Conservation (phyloP, 1,140 invertebrate species). For the Orchesella cincta region DNA sequence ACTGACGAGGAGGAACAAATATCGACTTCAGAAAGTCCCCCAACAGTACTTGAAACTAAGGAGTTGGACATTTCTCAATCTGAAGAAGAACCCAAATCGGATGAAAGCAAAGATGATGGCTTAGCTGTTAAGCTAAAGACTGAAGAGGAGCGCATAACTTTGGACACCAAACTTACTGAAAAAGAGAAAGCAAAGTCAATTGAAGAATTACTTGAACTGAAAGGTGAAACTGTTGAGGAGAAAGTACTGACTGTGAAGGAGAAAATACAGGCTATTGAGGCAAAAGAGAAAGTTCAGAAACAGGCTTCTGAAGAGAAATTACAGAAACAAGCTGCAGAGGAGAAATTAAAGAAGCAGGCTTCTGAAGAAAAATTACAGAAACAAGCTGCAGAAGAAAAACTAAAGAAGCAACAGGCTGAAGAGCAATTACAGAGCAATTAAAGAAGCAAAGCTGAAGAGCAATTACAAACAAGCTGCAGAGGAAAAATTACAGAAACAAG, state of each 20-base stretch:
- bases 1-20: conserved; percentile 35
- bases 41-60: conserved; percentile 28
- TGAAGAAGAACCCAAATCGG: neutral
- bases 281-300: neutral
- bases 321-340: neutral
- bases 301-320: neutral
- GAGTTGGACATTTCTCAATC: conserved; percentile 11
- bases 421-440: too few species aligned
- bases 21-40: conserved; percentile 33
- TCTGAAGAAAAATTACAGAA: too few species aligned
- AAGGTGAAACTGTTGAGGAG: conserved; percentile 32
- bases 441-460: too few species aligned
- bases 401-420: too few species aligned
- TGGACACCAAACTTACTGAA: conserved; percentile 48
- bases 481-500: conserved; percentile 8
- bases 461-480: conserved; percentile 30
- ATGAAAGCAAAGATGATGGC: conserved; percentile 52
- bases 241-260: neutral
- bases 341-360: neutral
- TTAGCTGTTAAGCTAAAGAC: conserved; percentile 60
- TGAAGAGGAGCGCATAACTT: conserved; percentile 60
- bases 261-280: neutral
- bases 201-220: conserved; percentile 38
- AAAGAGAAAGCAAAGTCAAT: conserved; percentile 49
- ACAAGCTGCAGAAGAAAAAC: too few species aligned